Evolutionary conservation across 2,888 invertebrate species (phyloP).

Genomic region (Suillia variegata): DNA sequence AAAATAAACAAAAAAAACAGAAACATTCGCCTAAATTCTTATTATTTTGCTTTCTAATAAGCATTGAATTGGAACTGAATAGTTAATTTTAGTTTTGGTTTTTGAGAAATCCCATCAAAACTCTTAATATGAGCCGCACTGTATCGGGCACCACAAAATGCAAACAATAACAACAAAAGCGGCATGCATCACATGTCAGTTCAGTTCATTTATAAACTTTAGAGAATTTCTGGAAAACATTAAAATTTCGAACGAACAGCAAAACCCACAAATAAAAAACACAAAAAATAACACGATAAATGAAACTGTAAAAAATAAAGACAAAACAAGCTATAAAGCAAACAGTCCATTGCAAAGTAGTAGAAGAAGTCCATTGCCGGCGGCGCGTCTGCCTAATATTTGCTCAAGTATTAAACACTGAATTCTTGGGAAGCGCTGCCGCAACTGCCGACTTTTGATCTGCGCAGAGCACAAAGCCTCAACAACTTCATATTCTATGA

Average conservation of each 20-base stretch:
- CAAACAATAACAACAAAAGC: neutral
- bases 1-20: too few species aligned
- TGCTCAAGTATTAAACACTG: neutral
- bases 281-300: neutral
- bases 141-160: neutral
- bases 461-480: neutral
- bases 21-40: too few species aligned
- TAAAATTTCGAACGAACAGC: neutral
- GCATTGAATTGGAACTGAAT: too few species aligned
- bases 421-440: neutral
- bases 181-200: neutral
- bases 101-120: too few species aligned
- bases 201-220: neutral
- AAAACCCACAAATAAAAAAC: neutral
- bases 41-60: too few species aligned
- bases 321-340: neutral
- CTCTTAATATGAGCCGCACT: too few species aligned
- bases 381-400: neutral
- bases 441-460: constrained; percentile 1
- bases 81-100: too few species aligned
- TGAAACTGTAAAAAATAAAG: neutral
- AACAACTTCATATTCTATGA: too few species aligned
- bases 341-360: too few species aligned
- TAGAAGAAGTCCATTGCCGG: neutral
- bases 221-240: neutral